Percentiles rank a stretch among this genome's conserved stretches.
Evolutionary conservation across 2,113 vertebrate genomes (phyloP).

Genomic region (Octodon degus): DNA sequence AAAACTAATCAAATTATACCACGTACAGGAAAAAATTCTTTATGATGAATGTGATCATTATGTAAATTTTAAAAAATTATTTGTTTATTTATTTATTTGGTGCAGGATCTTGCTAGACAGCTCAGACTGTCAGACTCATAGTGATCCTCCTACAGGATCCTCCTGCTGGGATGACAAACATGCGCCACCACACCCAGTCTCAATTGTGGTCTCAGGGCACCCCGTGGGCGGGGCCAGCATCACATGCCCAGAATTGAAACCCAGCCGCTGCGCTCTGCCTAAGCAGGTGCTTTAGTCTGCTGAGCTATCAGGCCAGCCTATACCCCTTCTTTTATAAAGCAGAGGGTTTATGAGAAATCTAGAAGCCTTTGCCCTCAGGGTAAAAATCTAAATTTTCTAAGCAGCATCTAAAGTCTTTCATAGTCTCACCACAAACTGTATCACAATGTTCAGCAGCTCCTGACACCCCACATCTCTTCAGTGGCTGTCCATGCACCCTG

Average conservation of each 20-base stretch:
- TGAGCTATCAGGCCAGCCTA: no score
- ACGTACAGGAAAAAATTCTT: neutral
- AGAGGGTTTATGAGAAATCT: conserved; percentile 26
- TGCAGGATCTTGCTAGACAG: no score
- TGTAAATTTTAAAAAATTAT: neutral
- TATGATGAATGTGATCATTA: neutral
- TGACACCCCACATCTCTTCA: neutral
- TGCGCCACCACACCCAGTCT: no score
- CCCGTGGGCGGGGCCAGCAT: no score
- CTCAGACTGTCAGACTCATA: no score
- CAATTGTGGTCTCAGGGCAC: no score
- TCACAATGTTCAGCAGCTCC: neutral
- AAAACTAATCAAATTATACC: neutral
- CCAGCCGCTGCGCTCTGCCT: no score
- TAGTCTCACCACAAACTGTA: neutral
- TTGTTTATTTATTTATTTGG: no score
- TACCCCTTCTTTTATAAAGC: conserved; percentile 18
- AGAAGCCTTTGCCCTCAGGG: neutral
- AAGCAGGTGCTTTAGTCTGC: no score
- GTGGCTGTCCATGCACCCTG: neutral
- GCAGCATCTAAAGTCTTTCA: neutral
- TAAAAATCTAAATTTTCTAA: neutral
- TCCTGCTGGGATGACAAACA: no score
- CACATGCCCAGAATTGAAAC: no score
- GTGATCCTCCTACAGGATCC: no score